Evolutionary conservation across 1,140 invertebrate species (phyloP), one percentile per base, ranked within the genome.

Genomic region (Aradophagus sp.): DNA sequence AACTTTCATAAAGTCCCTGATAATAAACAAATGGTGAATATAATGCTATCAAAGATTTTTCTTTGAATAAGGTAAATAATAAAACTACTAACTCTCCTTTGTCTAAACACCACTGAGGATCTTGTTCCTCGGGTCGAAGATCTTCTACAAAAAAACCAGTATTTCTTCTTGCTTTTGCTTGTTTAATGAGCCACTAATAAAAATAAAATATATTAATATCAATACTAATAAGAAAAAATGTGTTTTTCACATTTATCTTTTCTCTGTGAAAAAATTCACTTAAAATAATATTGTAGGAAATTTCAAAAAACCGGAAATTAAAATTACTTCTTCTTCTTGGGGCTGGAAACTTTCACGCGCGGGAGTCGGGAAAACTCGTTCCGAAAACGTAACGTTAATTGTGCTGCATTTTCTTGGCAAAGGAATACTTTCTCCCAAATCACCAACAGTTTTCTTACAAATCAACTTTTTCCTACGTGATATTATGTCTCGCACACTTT

Each of bases 331-430:
- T 75, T 93, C 87, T 84, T 96, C 95, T 76, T 93, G 89, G 1
- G 84, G 77, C 10, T 88, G 86, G 55, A 87, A 87, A 4, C 93
- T 95, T 82, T 96, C 94, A 77, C 95, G 85, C 13, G 89, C 90
- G 1, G 95, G 93, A 7, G 95, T 96, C 2, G 93, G 92, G 81
- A 96, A 95, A 34, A 88, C 87, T 53, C 94, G 84, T 7, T 90
- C 89, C 0, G 93, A 94, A 77, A 95, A 95, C 19, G 82, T 88
- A 8, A 95, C 88, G 48, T 89, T 83, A 32, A 95, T 89, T 13
- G 84, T 86, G 16, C 86, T 87, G 41, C 70, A 80, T 75, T 87
- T 78, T 77, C 94, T 87, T 6, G 90, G 86, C 35, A 86, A 80
- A 10, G 91, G 91, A 23, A 89, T 38, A 13, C 81, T 45, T 10